Conservation (phyloP, 2,113 vertebrate species). For the Dolichotis patagonum region DNA sequence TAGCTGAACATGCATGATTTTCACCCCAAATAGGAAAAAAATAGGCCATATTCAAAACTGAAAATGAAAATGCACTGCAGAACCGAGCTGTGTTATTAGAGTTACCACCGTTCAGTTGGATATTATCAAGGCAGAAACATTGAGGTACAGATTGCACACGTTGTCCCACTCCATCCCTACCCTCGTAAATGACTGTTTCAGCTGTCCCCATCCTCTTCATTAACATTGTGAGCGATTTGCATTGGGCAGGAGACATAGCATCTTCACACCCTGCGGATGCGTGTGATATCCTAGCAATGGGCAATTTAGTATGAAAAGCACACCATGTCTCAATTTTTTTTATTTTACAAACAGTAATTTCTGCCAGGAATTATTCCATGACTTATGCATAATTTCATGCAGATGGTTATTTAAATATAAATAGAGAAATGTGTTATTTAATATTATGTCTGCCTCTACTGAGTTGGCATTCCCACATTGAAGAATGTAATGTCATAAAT, state of each 20-base stretch:
- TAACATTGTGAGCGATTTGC: conserved; percentile 85
- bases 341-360: conserved; percentile 89
- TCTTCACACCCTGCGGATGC: conserved; percentile 79
- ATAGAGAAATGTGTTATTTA: conserved; percentile 88
- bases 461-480: conserved; percentile 84
- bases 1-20: conserved; percentile 51
- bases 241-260: conserved; percentile 69
- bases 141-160: conserved; percentile 56
- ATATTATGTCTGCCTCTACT: conserved; percentile 84
- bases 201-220: conserved; percentile 85
- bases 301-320: conserved; percentile 90
- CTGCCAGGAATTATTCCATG: conserved; percentile 87
- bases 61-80: conserved; percentile 80
- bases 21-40: neutral
- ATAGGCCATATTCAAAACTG: conserved; percentile 65
- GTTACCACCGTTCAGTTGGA: conserved; percentile 73
- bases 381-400: conserved; percentile 89
- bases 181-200: conserved; percentile 83
- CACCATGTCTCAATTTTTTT: conserved; percentile 85
- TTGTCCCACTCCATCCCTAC: conserved; percentile 62
- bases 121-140: conserved; percentile 82
- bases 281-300: conserved; percentile 85
- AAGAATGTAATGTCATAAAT: conserved; percentile 87
- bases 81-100: conserved; percentile 84
- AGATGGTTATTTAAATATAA: conserved; percentile 92